Conservation (phyloP, 2,797 vertebrate species). For the Heterohyrax brucei region DNA sequence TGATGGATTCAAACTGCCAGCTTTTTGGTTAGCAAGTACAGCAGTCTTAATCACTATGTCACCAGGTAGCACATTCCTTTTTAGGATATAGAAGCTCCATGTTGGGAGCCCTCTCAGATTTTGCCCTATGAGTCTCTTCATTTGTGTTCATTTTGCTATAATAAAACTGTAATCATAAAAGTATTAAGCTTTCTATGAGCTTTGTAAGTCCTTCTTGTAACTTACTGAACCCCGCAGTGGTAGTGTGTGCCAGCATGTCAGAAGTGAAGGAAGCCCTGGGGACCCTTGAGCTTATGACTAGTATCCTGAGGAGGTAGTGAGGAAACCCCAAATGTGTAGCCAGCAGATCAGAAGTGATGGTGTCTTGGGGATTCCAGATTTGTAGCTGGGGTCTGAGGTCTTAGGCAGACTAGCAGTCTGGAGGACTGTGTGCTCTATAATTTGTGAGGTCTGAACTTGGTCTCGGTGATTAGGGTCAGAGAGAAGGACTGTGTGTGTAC, state of each 20-base stretch:
- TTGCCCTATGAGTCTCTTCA: neutral
- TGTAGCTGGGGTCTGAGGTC: neutral
- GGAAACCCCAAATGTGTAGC: neutral
- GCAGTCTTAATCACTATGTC: too few species aligned
- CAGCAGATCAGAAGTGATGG: too few species aligned
- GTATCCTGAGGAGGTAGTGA: neutral
- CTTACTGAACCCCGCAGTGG: neutral
- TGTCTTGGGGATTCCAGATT: too few species aligned
- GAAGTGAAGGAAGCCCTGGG: neutral
- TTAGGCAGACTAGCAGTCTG: neutral
- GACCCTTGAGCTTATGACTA: too few species aligned
- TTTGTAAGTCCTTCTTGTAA: neutral
- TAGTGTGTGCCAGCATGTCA: neutral
- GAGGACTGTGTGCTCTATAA: neutral
- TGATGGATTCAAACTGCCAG: too few species aligned
- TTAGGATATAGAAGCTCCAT: neutral
- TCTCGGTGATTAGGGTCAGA: neutral
- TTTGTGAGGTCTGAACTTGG: neutral
- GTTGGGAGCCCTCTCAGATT: neutral
- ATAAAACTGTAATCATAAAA: neutral
- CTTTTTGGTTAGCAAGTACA: too few species aligned
- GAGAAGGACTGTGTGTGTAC: neutral
- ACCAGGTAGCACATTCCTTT: neutral
- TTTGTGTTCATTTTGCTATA: neutral
- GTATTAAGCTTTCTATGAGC: neutral